phyloP scores from a whole-genome alignment of 2,113 vertebrate species.

The Psilopsiagon aurifrons region DNA sequence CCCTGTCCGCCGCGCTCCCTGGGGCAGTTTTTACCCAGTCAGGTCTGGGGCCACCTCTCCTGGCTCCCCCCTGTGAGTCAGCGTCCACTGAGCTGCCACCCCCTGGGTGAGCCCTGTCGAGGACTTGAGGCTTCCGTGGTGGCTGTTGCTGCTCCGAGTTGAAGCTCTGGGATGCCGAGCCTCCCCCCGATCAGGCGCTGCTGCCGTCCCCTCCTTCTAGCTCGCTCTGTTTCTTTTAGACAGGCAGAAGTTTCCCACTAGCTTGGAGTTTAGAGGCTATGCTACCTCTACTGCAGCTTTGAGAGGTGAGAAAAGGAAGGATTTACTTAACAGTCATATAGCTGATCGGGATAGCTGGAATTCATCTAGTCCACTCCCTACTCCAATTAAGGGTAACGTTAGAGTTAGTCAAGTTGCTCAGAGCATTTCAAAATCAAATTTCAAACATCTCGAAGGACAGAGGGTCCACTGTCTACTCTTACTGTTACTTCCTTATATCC shows the following conservation, averaged over 20 bases:
- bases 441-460: neutral
- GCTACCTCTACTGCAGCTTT: neutral
- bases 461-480: neutral
- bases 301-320: neutral
- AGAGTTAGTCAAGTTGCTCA: neutral
- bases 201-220: neutral
- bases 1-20: no score
- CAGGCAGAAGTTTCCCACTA: neutral
- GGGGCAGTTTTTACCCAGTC: no score
- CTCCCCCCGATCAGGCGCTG: no score
- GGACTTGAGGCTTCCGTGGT: no score
- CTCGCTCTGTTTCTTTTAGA: neutral
- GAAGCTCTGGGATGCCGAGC: no score
- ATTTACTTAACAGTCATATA: neutral
- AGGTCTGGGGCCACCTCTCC: no score
- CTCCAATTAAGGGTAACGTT: neutral
- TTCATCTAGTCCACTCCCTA: neutral
- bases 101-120: no score
- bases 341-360: neutral
- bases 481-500: neutral
- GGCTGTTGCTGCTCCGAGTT: no score
- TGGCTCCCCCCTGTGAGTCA: no score
- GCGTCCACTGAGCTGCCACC: no score
- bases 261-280: neutral
- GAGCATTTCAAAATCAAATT: neutral